phyloP scores from a whole-genome alignment of 2,888 invertebrate species.

The Ellobium chinense region DNA sequence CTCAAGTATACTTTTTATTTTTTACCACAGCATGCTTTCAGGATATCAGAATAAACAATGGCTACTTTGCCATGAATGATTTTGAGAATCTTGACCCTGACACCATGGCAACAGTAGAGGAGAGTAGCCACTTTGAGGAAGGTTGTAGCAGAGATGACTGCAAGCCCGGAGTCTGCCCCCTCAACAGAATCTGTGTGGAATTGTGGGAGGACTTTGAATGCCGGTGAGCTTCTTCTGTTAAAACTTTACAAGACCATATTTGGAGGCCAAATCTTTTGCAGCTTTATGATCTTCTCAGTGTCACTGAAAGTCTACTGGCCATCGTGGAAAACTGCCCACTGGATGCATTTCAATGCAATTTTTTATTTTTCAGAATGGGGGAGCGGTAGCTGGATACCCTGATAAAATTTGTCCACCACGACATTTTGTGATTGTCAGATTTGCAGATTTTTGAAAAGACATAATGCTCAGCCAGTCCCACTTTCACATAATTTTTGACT shows the following conservation, averaged over 20 bases:
- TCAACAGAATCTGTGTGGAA: constrained; percentile 95
- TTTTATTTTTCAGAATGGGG: no score
- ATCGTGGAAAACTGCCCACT: no score
- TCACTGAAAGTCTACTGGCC: no score
- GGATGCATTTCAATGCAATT: no score
- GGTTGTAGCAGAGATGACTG: constrained; percentile 88
- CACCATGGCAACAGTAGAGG: constrained; percentile 96
- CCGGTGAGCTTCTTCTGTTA: constrained; percentile 84
- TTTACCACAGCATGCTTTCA: constrained; percentile 90
- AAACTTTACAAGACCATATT: not conserved
- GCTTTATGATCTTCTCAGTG: no score
- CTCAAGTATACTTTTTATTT: no score
- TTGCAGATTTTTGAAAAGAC: no score
- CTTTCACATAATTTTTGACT: no score
- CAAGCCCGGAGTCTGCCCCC: constrained; percentile 50
- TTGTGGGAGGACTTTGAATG: constrained; percentile 99
- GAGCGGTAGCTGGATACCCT: no score
- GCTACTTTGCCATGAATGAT: constrained; percentile 89
- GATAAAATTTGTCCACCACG: no score
- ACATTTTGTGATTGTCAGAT: no score
- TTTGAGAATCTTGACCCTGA: constrained; percentile 82
- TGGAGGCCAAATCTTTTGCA: not conserved
- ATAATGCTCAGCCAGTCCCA: no score
- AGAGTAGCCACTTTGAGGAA: constrained; percentile 93
- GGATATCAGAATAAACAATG: constrained; percentile 93